Conservation (phyloP, 2,113 vertebrate genomes). For the Oncorhynchus nerka region DNA sequence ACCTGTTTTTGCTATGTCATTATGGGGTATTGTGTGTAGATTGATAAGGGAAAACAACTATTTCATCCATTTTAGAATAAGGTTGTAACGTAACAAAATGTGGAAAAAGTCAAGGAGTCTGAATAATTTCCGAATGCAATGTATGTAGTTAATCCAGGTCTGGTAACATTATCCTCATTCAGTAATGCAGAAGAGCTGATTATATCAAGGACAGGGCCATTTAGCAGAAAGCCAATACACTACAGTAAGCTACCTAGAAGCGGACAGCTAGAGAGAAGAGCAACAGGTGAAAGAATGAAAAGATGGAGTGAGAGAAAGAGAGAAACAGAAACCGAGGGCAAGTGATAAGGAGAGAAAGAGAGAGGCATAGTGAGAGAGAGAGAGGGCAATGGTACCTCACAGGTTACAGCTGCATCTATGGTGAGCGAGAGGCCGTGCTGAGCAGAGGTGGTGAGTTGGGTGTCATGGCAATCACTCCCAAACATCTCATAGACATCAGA, state of each 20-base stretch:
- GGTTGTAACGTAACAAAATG: too few relatives aligned
- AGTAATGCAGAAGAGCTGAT: conserved; percentile 2
- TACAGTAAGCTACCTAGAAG: conserved; percentile 59
- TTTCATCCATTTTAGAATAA: too few relatives aligned
- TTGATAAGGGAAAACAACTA: too few relatives aligned
- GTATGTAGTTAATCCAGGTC: too few relatives aligned
- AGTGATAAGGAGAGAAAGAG: neutral
- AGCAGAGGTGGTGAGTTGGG: conserved; percentile 62
- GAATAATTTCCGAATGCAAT: too few relatives aligned
- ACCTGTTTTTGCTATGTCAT: too few relatives aligned
- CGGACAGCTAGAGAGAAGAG: conserved; percentile 47
- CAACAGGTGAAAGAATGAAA: neutral
- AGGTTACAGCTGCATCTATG: conserved; percentile 63
- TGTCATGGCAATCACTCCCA: conserved; percentile 46
- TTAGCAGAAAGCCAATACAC: conserved; percentile 12
- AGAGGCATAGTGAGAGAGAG: conserved; percentile 1
- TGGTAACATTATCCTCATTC: neutral
- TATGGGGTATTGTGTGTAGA: too few relatives aligned
- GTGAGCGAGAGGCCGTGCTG: conserved; percentile 59
- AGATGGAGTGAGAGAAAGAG: neutral
- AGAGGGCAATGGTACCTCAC: conserved; percentile 73
- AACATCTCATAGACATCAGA: conserved; percentile 82
- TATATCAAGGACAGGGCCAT: neutral
- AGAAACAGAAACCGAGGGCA: neutral
- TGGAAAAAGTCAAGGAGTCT: too few relatives aligned